A percentile compares a stretch with the other conserved stretches of the same genome.
Evolutionary conservation across 2,888 invertebrate species (phyloP).

Genomic region (Drosophila prostipennis): DNA sequence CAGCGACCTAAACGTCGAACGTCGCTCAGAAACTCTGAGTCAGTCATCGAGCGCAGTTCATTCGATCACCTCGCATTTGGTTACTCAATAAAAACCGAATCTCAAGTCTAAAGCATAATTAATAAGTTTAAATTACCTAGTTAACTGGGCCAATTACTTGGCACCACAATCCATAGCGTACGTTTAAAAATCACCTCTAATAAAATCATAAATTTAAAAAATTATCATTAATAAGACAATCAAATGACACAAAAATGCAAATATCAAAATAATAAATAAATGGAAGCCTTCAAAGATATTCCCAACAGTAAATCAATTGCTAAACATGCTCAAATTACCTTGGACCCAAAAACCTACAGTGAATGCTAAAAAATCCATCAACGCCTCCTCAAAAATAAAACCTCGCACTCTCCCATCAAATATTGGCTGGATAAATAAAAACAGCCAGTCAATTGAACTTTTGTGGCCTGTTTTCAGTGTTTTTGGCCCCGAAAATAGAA

Average conservation of each 20-base stretch:
- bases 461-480: constrained; percentile 29
- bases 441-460: constrained; percentile 57
- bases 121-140: not conserved
- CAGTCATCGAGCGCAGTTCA: constrained; percentile 79
- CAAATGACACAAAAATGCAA: not conserved
- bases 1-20: constrained; percentile 47
- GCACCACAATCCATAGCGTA: not conserved
- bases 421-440: constrained; percentile 42
- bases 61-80: constrained; percentile 51
- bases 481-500: constrained; percentile 55
- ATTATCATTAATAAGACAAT: not conserved
- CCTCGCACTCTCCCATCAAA: constrained; percentile 37
- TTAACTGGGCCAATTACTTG: constrained; percentile 4
- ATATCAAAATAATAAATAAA: no score
- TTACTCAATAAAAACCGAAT: not conserved
- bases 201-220: not conserved
- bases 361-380: constrained; percentile 35
- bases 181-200: constrained; percentile 1
- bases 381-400: constrained; percentile 10
- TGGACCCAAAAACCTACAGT: constrained; percentile 20
- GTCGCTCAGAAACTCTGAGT: constrained; percentile 60
- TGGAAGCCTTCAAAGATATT: not conserved
- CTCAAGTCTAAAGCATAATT: not conserved
- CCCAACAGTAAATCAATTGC: not conserved
- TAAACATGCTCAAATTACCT: constrained; percentile 13